phyloP scores from a whole-genome alignment of 1,140 invertebrate species.

The Harpegnathos saltator region DNA sequence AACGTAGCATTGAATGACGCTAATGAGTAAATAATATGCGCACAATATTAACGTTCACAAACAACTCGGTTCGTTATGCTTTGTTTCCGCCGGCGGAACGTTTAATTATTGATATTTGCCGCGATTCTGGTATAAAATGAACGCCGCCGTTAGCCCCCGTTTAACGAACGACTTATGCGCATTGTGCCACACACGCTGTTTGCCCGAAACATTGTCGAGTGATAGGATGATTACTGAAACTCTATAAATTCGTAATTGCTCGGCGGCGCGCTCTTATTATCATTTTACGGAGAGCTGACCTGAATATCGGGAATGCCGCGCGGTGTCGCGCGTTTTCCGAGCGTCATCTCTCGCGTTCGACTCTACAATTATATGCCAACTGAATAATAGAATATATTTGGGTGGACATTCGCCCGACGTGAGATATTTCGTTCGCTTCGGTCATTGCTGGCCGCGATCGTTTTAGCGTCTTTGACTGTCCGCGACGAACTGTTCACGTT shows the following conservation, averaged over 20 bases:
- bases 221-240: constrained; percentile 52
- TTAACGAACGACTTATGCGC: constrained; percentile 57
- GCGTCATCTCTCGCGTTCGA: too few species aligned
- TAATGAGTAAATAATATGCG: constrained; percentile 75
- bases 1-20: constrained; percentile 69
- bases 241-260: constrained; percentile 46
- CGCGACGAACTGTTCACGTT: too few species aligned
- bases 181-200: constrained; percentile 33
- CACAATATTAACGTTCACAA: constrained; percentile 66
- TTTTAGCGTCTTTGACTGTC: too few species aligned
- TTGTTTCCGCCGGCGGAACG: constrained; percentile 53
- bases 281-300: constrained; percentile 13
- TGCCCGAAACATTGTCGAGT: constrained; percentile 38
- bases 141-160: constrained; percentile 33
- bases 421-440: too few species aligned
- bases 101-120: constrained; percentile 74
- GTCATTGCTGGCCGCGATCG: too few species aligned
- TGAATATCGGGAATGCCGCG: not conserved
- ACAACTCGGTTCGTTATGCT: constrained; percentile 73
- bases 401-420: too few species aligned
- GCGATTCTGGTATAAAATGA: constrained; percentile 52
- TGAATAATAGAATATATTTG: not conserved
- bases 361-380: too few species aligned
- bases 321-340: not conserved
- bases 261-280: constrained; percentile 5